Base-by-base conservation (phyloP, 2,888 invertebrate species). In the Mythimna lalbum region DNA sequence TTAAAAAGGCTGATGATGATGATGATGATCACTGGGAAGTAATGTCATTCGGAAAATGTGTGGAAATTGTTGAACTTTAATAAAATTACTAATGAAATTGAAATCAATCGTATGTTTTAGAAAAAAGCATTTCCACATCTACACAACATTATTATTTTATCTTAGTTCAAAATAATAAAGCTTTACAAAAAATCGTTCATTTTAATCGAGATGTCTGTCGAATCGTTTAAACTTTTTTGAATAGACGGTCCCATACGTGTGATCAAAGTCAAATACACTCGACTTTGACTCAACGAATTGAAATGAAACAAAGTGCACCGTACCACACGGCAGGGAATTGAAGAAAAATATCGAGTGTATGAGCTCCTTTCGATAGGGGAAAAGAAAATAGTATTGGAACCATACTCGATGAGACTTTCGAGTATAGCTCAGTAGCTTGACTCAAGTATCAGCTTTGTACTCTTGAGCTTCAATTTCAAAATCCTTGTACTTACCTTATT, bases 221-320 rank as follows among this genome's bases (percentile, higher is more conserved):
- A 63, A 57, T 64, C 61, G 78, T 12, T 81, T 69, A 6, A 61
- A 66, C 49, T 73, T 66, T 57, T 78, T 60, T 50, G 19, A 73
- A 60, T 55, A 49, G 33, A 49, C 5, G 19, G 17, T 36, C 17
- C 10, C 43, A 14, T 14, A 78, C 49, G 14, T 49, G 52, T 57
- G 78, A 77, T 78, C 63, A 78, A 81, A 82, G 73, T 71, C 77
- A 78, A 81, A 78, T 55, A 74, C 64, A 55, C 64, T 52, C 27
- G 62, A 56, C 79, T 78, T 82, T 78, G 59, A 73, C 57, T 60
- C 55, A 59, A 14, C 59, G 55, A 79, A 82, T 82, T 83, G 83
- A 68, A 83, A 80, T 83, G 59, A 68, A 79, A 79, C 68, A 80
- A 73, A 68, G 80, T 82, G 68, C 64, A 83, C 83, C 80, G 52